These are phyloP conservation scores for Erannis defoliaria DNA, from an alignment of 2,888 invertebrate genomes.

Conservation along the genomic window DNA sequence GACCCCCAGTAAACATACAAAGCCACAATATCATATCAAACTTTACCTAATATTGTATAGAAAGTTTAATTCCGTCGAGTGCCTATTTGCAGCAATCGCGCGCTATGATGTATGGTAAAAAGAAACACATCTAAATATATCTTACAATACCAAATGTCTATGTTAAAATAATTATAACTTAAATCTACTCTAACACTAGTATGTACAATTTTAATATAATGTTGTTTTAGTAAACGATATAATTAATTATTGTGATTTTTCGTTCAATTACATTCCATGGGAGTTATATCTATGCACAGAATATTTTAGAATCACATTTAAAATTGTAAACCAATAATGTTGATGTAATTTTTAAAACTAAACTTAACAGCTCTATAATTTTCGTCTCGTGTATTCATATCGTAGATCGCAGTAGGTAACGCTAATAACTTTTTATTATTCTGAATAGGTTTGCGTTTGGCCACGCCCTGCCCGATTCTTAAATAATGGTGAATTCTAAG, in stretches of 20 bases:
- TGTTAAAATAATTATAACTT: conserved; percentile 70
- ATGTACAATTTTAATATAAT: conserved; percentile 71
- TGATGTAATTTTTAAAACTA: too few relatives aligned
- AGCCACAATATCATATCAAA: too few relatives aligned
- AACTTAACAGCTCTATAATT: too few relatives aligned
- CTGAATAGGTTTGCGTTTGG: too few relatives aligned
- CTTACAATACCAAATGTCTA: conserved; percentile 77
- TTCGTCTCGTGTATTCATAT: too few relatives aligned
- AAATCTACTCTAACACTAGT: conserved; percentile 66
- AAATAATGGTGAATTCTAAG: too few relatives aligned
- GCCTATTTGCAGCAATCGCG: conserved; percentile 31
- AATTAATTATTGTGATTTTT: conserved; percentile 62
- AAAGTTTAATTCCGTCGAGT: not conserved
- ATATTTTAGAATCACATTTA: conserved; percentile 2
- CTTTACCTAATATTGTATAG: not conserved
- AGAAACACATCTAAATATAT: conserved; percentile 77
- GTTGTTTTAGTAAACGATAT: conserved; percentile 56
- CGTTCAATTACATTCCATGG: conserved; percentile 29
- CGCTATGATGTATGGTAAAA: conserved; percentile 68
- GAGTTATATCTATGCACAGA: conserved; percentile 15
- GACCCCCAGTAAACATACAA: too few relatives aligned
- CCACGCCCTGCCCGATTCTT: too few relatives aligned
- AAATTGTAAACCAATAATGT: not conserved
- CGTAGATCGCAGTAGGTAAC: too few relatives aligned
- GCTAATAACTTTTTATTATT: too few relatives aligned